Conservation (phyloP, 2,797 vertebrate species). For the Poecilia gillii region DNA sequence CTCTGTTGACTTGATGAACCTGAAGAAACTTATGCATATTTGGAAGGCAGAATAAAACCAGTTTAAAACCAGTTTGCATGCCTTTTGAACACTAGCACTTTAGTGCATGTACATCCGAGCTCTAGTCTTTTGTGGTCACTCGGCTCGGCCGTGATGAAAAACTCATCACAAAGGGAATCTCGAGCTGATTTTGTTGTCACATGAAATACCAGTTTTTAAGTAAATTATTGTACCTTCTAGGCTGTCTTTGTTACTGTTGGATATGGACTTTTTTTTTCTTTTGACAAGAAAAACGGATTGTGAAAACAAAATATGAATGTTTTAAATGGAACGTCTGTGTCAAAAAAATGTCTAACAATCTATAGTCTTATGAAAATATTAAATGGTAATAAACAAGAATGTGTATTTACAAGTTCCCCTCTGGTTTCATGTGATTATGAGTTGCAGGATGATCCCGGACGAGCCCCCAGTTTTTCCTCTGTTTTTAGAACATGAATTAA, state of each 20-base stretch:
- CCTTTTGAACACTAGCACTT: conserved; percentile 90
- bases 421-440: not conserved
- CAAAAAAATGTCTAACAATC: conserved; percentile 77
- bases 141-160: conserved; percentile 72
- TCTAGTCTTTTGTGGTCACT: conserved; percentile 81
- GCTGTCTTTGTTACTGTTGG: conserved; percentile 84
- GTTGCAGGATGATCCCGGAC: not conserved
- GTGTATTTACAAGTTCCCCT: conserved; percentile 79
- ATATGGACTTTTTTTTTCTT: conserved; percentile 76
- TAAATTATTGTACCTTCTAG: conserved; percentile 85
- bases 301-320: conserved; percentile 80
- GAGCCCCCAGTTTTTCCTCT: not conserved
- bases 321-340: conserved; percentile 85
- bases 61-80: conserved; percentile 84
- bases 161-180: conserved; percentile 76
- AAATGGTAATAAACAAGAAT: conserved; percentile 85
- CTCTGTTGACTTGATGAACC: conserved; percentile 50
- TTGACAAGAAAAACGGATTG: conserved; percentile 82
- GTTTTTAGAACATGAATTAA: not conserved
- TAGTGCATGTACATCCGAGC: conserved; percentile 92
- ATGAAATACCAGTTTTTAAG: conserved; percentile 85
- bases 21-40: conserved; percentile 81
- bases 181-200: conserved; percentile 84
- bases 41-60: conserved; percentile 76
- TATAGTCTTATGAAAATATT: conserved; percentile 76